These are phyloP conservation scores for Hemicordylus capensis DNA, from an alignment of 2,113 vertebrate species.

Conservation along the genomic window DNA sequence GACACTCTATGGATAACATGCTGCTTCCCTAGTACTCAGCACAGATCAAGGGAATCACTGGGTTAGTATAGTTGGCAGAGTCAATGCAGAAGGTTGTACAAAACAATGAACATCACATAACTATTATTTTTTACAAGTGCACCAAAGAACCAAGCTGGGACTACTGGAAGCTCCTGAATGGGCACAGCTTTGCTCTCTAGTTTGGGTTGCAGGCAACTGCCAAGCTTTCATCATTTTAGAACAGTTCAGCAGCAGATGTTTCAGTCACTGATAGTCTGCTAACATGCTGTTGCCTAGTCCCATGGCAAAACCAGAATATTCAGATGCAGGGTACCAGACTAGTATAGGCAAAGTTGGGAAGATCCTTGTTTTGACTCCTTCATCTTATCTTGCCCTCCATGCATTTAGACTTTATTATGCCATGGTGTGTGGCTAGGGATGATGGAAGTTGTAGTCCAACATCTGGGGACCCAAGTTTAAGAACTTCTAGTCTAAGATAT, in stretches of 20 bases:
- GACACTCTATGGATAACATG: neutral
- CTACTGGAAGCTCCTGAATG: too few species aligned
- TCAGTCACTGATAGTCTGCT: neutral
- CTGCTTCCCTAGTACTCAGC: neutral
- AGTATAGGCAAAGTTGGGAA: neutral
- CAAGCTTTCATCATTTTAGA: neutral
- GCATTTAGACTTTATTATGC: neutral
- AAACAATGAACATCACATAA: neutral
- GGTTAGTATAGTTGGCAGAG: neutral
- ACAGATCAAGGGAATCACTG: neutral
- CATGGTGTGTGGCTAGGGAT: too few species aligned
- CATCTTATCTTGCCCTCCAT: neutral
- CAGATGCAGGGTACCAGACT: neutral
- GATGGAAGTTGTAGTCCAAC: too few species aligned
- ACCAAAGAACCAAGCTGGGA: neutral
- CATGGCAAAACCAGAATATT: neutral
- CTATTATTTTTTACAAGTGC: neutral
- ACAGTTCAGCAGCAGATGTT: neutral
- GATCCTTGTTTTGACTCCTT: too few species aligned
- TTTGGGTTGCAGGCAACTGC: neutral
- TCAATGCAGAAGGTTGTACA: neutral
- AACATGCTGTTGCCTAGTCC: neutral
- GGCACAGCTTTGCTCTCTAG: too few species aligned
- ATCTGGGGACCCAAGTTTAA: too few species aligned
- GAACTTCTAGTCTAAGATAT: too few species aligned